phyloP scores from a whole-genome alignment of 2,113 vertebrate species.

The Atractosteus spatula region DNA sequence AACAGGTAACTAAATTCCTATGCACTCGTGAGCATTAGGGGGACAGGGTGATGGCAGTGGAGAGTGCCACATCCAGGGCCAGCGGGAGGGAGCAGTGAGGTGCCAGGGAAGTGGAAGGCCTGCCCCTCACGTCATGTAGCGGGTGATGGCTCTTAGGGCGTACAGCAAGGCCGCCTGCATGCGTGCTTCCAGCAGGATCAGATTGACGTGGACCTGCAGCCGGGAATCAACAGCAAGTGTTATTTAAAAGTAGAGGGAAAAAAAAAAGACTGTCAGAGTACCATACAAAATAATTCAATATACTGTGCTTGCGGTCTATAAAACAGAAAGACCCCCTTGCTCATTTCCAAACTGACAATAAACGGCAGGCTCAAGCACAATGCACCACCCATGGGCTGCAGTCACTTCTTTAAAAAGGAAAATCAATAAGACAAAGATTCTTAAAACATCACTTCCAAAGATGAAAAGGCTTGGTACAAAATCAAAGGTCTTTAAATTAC shows the following conservation, averaged over 20 bases:
- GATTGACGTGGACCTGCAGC: slow-evolving; percentile 84
- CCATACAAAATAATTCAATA: too few species aligned
- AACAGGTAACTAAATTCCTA: too few species aligned
- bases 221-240: not conserved
- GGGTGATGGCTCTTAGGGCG: slow-evolving; percentile 77
- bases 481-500: too few species aligned
- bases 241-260: not conserved
- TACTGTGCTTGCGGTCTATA: not conserved
- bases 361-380: too few species aligned
- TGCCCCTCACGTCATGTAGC: slow-evolving; percentile 63
- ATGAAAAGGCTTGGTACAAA: too few species aligned
- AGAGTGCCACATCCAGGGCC: slow-evolving; percentile 8
- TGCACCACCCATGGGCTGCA: too few species aligned
- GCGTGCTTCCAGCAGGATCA: slow-evolving; percentile 89
- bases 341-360: not conserved
- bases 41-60: slow-evolving; percentile 2
- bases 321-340: not conserved
- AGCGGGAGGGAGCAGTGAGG: slow-evolving; percentile 24
- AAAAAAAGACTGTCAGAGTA: not conserved
- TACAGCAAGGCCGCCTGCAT: slow-evolving; percentile 91
- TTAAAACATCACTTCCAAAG: too few species aligned
- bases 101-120: not conserved
- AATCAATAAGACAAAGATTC: too few species aligned
- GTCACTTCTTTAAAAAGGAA: too few species aligned
- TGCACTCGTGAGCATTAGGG: too few species aligned